Conservation (phyloP, 2,888 invertebrate genomes). For the Drosophila formosana region DNA sequence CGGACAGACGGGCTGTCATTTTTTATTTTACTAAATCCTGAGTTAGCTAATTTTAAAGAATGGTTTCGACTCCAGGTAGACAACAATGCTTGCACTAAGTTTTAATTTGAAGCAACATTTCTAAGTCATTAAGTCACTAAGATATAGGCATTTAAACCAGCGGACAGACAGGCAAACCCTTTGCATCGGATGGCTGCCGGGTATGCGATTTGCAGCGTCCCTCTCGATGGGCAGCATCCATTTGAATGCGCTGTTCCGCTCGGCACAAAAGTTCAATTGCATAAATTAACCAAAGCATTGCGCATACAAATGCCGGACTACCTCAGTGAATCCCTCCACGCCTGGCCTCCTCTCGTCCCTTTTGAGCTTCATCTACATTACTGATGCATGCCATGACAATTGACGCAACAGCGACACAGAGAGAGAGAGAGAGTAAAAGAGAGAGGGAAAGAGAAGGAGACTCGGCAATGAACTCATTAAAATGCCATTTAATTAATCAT, state of each 20-base stretch:
- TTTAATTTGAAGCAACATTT: too few species aligned
- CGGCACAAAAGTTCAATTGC: slow-evolving; percentile 72
- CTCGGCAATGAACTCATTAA: slow-evolving; percentile 79
- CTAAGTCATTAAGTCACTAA: too few species aligned
- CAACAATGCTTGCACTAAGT: too few species aligned
- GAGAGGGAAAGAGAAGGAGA: not conserved
- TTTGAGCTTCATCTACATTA: slow-evolving; percentile 31
- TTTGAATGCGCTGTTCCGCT: slow-evolving; percentile 32
- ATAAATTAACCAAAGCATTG: slow-evolving; percentile 73
- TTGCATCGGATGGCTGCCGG: too few species aligned
- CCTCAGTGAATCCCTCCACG: slow-evolving; percentile 31
- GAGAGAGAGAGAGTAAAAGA: not conserved
- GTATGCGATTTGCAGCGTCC: not conserved
- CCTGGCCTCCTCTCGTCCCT: not conserved
- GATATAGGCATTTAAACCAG: too few species aligned
- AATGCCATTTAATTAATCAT: slow-evolving; percentile 83
- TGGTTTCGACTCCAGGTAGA: too few species aligned
- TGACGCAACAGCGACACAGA: slow-evolving; percentile 8
- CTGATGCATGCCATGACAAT: slow-evolving; percentile 74
- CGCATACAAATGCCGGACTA: slow-evolving; percentile 40
- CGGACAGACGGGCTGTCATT: too few species aligned
- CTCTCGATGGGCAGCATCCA: not conserved
- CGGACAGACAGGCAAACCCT: too few species aligned
- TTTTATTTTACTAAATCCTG: too few species aligned
- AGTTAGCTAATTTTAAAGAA: too few species aligned